These are phyloP conservation scores for Jacana jacana DNA, from an alignment of 2,113 vertebrate genomes.

Conservation along the genomic window DNA sequence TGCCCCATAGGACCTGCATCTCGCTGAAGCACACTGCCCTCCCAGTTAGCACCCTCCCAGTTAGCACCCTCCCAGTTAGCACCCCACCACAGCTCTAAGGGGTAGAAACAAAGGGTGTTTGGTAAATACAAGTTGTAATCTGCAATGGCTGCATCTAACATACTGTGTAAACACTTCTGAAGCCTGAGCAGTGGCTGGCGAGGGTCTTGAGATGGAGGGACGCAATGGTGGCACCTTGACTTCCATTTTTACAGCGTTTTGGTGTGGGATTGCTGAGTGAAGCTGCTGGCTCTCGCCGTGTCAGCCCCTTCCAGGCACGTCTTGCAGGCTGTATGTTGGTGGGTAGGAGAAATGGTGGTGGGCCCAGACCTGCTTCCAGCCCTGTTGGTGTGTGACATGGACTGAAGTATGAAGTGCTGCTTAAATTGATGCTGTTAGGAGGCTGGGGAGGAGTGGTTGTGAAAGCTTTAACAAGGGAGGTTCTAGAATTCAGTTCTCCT, in stretches of 20 bases:
- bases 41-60: not conserved
- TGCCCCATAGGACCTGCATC: not conserved
- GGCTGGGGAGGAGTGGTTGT: not conserved
- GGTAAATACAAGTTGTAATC: not conserved
- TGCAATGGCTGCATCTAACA: not conserved
- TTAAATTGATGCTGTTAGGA: not conserved
- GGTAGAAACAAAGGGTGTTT: not conserved
- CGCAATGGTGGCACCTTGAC: not conserved
- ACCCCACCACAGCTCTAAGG: not conserved
- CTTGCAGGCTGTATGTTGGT: not conserved
- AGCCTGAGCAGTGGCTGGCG: not conserved
- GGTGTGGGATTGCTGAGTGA: not conserved
- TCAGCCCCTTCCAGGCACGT: not conserved
- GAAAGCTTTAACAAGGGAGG: not conserved
- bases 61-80: not conserved
- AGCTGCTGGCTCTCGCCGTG: not conserved
- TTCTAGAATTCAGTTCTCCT: not conserved
- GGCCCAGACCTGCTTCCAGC: not conserved
- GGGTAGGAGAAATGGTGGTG: not conserved
- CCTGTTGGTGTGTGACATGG: not conserved
- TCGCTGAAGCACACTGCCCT: rapidly evolving
- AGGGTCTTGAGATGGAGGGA: not conserved
- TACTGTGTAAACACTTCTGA: not conserved
- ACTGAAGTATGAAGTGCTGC: not conserved
- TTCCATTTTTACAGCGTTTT: not conserved